Evolutionary conservation across 2,888 invertebrate species (phyloP).

Genomic region (Sisyra nigra): DNA sequence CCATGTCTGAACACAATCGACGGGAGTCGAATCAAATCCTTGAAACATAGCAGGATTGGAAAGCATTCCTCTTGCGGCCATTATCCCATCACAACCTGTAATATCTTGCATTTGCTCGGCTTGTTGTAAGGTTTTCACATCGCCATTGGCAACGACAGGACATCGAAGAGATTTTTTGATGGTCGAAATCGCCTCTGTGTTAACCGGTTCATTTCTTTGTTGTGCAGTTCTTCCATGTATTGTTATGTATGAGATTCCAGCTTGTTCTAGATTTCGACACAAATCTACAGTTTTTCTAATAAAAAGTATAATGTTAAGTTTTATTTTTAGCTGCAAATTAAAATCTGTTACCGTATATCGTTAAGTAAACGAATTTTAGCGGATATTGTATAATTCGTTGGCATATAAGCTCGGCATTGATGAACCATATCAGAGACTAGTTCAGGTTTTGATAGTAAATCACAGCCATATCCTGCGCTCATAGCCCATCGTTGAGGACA

Average conservation of each 20-base stretch:
- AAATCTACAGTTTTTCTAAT: constrained; percentile 56
- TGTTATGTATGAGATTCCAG: constrained; percentile 77
- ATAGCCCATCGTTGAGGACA: constrained; percentile 95
- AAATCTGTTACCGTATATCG: constrained; percentile 35
- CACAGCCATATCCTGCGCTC: constrained; percentile 77
- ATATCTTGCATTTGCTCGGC: constrained; percentile 45
- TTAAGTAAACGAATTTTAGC: constrained; percentile 77
- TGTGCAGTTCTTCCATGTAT: constrained; percentile 83
- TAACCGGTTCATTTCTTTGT: constrained; percentile 58
- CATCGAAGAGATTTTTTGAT: constrained; percentile 55
- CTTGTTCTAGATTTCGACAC: constrained; percentile 62
- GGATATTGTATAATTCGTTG: constrained; percentile 68
- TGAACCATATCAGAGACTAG: constrained; percentile 63
- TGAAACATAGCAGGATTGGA: constrained; percentile 83
- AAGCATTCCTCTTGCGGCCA: constrained; percentile 84
- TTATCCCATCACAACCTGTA: constrained; percentile 67
- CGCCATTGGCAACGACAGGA: constrained; percentile 89
- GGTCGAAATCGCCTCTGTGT: constrained; percentile 50
- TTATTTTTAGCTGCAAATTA: neutral
- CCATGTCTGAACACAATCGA: constrained; percentile 71
- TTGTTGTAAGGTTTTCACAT: constrained; percentile 57
- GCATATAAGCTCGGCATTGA: constrained; percentile 55
- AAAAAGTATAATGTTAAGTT: neutral
- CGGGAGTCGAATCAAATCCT: constrained; percentile 39
- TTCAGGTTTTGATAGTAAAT: constrained; percentile 69